These are phyloP conservation scores for Diabrotica undecimpunctata DNA, from an alignment of 1,140 invertebrate genomes.

Conservation along the genomic window DNA sequence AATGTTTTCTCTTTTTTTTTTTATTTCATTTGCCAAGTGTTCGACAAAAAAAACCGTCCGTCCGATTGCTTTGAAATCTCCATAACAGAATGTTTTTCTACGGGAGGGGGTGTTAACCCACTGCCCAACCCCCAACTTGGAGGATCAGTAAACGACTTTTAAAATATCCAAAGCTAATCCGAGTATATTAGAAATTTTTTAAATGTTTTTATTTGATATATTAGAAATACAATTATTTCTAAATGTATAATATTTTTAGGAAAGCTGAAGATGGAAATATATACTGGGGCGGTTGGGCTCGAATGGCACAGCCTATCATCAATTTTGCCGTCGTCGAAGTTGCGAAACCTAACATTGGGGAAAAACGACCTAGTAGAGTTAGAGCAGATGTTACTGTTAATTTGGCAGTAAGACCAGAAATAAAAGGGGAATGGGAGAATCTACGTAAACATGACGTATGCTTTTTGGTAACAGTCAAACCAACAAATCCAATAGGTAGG, in stretches of 20 bases:
- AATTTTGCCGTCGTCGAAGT: constrained; percentile 95
- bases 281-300: constrained; percentile 95
- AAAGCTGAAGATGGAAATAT: constrained; percentile 80
- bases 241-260: constrained; percentile 49
- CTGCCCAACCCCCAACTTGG: too few relatives aligned
- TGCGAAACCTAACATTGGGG: constrained; percentile 84
- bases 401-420: constrained; percentile 82
- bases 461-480: constrained; percentile 89
- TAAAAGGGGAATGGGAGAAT: constrained; percentile 96
- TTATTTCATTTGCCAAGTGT: too few relatives aligned
- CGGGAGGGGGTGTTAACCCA: too few relatives aligned
- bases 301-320: constrained; percentile 95
- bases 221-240: neutral
- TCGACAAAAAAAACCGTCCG: too few relatives aligned
- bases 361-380: constrained; percentile 91
- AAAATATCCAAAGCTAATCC: too few relatives aligned
- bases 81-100: too few relatives aligned
- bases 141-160: too few relatives aligned
- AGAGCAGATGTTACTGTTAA: constrained; percentile 92
- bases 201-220: too few relatives aligned
- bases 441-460: constrained; percentile 97
- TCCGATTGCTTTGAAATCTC: too few relatives aligned
- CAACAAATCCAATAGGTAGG: constrained; percentile 73
- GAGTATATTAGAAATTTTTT: too few relatives aligned
- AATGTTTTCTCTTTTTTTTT: too few relatives aligned